Base-by-base conservation (phyloP, 2,888 invertebrate genomes). In the Apotomis betuletana region DNA sequence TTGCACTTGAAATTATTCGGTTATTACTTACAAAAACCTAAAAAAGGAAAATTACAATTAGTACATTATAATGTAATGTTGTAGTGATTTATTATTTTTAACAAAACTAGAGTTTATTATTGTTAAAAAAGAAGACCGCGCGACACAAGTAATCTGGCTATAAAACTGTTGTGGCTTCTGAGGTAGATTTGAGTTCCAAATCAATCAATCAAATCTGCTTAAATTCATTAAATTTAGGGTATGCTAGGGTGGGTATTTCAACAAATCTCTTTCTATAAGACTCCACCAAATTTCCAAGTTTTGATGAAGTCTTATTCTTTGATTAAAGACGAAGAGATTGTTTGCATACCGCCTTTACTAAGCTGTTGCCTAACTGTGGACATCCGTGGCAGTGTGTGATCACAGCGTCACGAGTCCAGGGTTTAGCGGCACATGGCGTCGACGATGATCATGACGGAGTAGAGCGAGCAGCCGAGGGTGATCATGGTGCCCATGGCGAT, bases 401-500 rank as follows among this genome's bases (percentile, higher is more conserved):
- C 41, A 63, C 54, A 5, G 4, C 36, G 44, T 57, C 72, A 68
- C 63, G 59, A 44, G 44, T n/a, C 73, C 69, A 55, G 76, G 60
- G 74, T 74, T 78, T 87, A 90, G 77, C 82, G 80, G 83, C 92
- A 92, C 83, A 93, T 88, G 59, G 92, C 87, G 78, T 93, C 93
- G 27, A 92, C 92, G 62, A 93, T 80, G 75, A 92, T 89, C 90
- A 92, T 91, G 68, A 88, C 90, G 64, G 92, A 91, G 83, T 93
- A 93, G 75, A 92, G 74, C 1, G 92, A 92, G 77, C 93, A 93
- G 74, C 92, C 92, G 2, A 92, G 86, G 1, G 88, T 83, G 75
- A 93, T 91, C 89, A 98, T 95, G 82, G 97, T 97, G 70, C 97
- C 96, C 87, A 96, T 95, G 12, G 97, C 97, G 79, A 97, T 96